Percentiles rank a stretch among this genome's conserved stretches.
Evolutionary conservation across 2,888 invertebrate species (phyloP).

Genomic region (Eudasyphora cyanicolor): DNA sequence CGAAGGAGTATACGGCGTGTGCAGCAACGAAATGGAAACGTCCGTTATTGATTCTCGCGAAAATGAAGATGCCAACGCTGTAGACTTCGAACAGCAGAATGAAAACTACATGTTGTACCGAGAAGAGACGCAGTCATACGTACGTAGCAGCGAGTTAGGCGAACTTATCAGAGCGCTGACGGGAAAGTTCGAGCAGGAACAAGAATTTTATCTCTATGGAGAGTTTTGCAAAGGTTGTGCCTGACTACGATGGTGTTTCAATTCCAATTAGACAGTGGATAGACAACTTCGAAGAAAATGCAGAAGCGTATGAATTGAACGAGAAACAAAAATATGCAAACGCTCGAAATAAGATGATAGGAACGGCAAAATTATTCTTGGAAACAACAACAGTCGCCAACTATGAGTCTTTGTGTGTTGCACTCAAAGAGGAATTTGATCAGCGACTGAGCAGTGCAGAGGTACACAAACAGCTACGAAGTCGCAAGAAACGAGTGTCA

Average conservation of each 20-base stretch:
- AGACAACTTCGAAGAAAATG: conserved; percentile 52
- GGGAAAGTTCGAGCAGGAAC: not conserved
- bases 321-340: no score
- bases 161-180: not conserved
- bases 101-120: not conserved
- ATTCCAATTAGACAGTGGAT: conserved; percentile 46
- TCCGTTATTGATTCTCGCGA: not conserved
- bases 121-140: not conserved
- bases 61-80: not conserved
- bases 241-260: conserved; percentile 46
- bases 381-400: conserved; percentile 37
- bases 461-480: conserved; percentile 29
- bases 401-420: conserved; percentile 13
- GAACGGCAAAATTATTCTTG: no score
- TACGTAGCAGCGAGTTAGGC: not conserved
- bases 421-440: conserved; percentile 20
- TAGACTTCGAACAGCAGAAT: not conserved
- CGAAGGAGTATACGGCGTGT: not conserved
- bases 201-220: conserved; percentile 29
- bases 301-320: conserved; percentile 46
- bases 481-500: conserved; percentile 1
- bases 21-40: not conserved
- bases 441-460: not conserved
- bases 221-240: conserved; percentile 42
- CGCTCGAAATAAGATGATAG: no score